A percentile compares a stretch with the other conserved stretches of the same genome.
These are phyloP conservation scores for Theristicus caerulescens DNA, from an alignment of 2,113 vertebrate genomes.

Conservation along the genomic window DNA sequence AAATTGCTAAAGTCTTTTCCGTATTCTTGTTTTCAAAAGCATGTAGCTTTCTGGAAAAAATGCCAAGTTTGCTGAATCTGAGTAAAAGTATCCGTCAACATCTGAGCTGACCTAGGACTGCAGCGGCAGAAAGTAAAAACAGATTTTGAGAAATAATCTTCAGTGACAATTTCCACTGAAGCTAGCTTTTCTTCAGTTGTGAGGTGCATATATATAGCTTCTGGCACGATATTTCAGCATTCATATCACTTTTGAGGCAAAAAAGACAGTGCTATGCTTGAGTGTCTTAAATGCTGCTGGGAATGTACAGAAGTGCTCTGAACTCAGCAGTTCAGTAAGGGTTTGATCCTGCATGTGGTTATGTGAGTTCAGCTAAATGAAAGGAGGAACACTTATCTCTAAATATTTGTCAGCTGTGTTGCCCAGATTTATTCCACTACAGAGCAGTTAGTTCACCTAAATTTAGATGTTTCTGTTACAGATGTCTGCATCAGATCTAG, in stretches of 20 bases:
- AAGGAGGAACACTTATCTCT: not conserved
- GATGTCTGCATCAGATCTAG: not conserved
- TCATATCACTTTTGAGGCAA: not conserved
- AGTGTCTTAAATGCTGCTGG: not conserved
- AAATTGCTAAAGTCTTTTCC: not conserved
- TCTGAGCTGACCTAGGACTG: not conserved
- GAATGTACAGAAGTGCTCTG: not conserved
- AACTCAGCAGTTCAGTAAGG: not conserved
- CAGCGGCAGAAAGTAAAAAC: not conserved
- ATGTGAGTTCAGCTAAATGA: not conserved
- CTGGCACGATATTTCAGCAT: not conserved
- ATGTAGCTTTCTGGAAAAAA: not conserved
- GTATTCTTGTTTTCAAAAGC: not conserved
- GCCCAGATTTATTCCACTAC: not conserved
- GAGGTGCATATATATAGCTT: not conserved
- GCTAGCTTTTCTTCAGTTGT: not conserved
- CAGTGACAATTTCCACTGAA: not conserved
- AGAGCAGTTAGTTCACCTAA: not conserved
- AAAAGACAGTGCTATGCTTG: not conserved
- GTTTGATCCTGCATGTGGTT: not conserved
- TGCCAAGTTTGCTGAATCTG: not conserved
- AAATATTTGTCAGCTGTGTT: not conserved
- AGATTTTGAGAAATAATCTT: not conserved
- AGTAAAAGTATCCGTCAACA: not conserved
- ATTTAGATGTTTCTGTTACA: not conserved